phyloP scores from a whole-genome alignment of 2,888 invertebrate genomes.

The Aphodius sticticus region DNA sequence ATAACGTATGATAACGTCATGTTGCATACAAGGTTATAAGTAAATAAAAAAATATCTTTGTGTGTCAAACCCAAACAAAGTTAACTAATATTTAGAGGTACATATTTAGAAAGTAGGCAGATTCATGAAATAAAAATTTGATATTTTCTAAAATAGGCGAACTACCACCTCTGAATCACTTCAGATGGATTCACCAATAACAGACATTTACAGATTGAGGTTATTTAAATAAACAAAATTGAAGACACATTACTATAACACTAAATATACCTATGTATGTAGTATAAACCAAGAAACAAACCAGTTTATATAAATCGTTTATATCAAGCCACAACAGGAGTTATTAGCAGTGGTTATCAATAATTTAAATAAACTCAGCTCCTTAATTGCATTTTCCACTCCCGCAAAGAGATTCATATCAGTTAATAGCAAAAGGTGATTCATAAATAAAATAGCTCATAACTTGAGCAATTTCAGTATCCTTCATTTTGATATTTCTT shows the following conservation, averaged over 20 bases:
- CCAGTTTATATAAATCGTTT: background rate
- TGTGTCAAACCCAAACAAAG: no score
- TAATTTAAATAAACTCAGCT: background rate
- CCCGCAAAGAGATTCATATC: background rate
- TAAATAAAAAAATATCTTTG: no score
- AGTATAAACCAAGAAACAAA: background rate
- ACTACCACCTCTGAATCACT: no score
- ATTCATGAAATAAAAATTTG: no score
- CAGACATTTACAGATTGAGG: background rate
- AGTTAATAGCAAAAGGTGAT: background rate
- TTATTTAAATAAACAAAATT: background rate
- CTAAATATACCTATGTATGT: background rate
- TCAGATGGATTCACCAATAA: no score
- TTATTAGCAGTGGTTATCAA: background rate
- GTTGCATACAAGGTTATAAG: no score
- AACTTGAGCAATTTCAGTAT: no score
- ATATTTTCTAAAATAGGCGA: no score
- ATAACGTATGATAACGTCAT: no score
- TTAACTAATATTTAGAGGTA: no score
- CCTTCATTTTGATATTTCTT: no score
- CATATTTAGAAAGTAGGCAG: no score
- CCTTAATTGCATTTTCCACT: background rate
- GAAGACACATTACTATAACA: background rate
- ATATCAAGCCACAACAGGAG: background rate
- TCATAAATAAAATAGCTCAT: background rate